A percentile compares a stretch with the other conserved stretches of the same genome.
These are phyloP conservation scores for Hydrotaea cyrtoneurina DNA, from an alignment of 2,888 invertebrate species.

Conservation along the genomic window DNA sequence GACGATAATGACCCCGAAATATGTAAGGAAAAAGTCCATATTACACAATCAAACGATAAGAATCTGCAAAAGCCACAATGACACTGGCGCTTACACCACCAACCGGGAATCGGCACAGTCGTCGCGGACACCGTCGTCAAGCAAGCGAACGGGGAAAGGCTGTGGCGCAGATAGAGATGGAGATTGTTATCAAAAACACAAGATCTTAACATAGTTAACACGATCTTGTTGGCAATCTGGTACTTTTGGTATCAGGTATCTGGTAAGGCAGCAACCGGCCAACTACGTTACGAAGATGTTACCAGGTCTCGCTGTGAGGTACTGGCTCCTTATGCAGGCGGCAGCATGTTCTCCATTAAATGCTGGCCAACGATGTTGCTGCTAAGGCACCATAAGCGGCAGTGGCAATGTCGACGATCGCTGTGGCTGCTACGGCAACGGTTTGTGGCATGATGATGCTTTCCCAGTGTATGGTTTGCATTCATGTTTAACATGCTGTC, in stretches of 20 bases:
- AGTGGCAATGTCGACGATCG: not conserved
- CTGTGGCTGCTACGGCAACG: not conserved
- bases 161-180: slow-evolving; percentile 21
- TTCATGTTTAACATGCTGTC: slow-evolving; percentile 65
- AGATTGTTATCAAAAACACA: slow-evolving; percentile 66
- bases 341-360: slow-evolving; percentile 30
- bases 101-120: not conserved
- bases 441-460: slow-evolving; percentile 39
- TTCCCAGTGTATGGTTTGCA: slow-evolving; percentile 47
- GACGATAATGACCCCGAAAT: slow-evolving; percentile 27
- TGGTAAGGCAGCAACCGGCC: not conserved
- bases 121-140: not conserved
- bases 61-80: slow-evolving; percentile 56
- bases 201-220: slow-evolving; percentile 67
- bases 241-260: slow-evolving; percentile 15
- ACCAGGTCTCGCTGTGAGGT: slow-evolving; percentile 2
- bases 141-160: not conserved
- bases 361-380: not conserved
- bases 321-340: slow-evolving; percentile 2
- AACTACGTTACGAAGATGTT: not conserved
- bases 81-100: slow-evolving; percentile 64
- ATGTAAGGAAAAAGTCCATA: slow-evolving; percentile 1
- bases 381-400: slow-evolving; percentile 17
- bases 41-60: slow-evolving; percentile 64
- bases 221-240: slow-evolving; percentile 59